Percentiles rank a stretch among this genome's conserved stretches.
Evolutionary conservation across 2,888 invertebrate species (phyloP).

Genomic region (Allacma fusca): DNA sequence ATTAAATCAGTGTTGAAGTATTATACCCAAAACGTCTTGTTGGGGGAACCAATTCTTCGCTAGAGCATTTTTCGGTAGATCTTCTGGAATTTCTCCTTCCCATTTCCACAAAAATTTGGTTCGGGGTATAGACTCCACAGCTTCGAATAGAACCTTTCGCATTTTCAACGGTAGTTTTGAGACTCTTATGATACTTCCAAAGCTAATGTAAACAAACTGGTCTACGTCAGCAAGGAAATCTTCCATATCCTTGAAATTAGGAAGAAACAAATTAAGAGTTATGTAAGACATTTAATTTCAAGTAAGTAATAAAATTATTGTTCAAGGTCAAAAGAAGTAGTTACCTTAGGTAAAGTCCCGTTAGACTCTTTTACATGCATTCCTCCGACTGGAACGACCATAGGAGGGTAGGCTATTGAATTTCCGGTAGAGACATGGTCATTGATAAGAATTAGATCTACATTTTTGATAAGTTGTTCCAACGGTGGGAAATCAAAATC

Average conservation of each 20-base stretch:
- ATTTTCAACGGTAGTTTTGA: constrained; percentile 13
- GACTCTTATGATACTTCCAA: not conserved
- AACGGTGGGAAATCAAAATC: not conserved
- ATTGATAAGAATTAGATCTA: not conserved
- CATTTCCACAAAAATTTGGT: constrained; percentile 56
- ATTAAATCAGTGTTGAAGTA: constrained; percentile 58
- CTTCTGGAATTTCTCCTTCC: constrained; percentile 60
- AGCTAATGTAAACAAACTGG: not conserved
- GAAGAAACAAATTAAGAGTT: not conserved
- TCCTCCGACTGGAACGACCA: not conserved
- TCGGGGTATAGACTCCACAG: constrained; percentile 37
- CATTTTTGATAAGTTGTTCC: not conserved
- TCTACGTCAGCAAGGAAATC: not conserved
- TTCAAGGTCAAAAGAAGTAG: not conserved
- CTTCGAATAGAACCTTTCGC: constrained; percentile 46
- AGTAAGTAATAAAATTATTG: too few relatives aligned
- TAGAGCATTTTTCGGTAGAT: constrained; percentile 62
- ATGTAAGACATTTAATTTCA: too few relatives aligned
- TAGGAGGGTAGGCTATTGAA: not conserved
- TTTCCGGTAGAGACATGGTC: not conserved
- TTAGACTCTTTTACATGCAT: not conserved
- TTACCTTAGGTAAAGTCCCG: not conserved
- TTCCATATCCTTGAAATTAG: not conserved
- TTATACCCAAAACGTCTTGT: too few relatives aligned
- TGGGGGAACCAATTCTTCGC: too few relatives aligned